phyloP scores from a whole-genome alignment of 2,113 vertebrate species.

The Rutilus rutilus region DNA sequence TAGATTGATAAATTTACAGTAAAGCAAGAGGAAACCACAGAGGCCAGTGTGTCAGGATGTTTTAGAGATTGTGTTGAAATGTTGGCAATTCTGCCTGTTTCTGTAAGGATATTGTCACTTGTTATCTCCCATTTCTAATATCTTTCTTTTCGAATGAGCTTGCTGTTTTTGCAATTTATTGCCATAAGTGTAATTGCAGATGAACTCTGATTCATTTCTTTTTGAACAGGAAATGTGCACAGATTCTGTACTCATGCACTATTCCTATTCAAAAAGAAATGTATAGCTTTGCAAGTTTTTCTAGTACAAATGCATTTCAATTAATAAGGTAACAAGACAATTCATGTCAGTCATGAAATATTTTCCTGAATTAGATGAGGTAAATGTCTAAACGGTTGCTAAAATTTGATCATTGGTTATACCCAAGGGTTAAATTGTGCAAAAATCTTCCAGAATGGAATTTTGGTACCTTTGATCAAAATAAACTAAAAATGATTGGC shows the following conservation, averaged over 20 bases:
- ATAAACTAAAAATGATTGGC: neutral
- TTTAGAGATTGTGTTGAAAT: conserved; percentile 11
- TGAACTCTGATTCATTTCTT: too few relatives aligned
- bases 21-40: neutral
- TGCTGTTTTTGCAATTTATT: neutral
- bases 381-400: neutral
- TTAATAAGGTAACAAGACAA: neutral
- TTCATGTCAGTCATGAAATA: neutral
- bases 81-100: neutral
- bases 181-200: too few relatives aligned
- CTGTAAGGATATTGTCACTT: conserved; percentile 13
- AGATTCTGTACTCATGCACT: neutral
- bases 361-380: neutral
- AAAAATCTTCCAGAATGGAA: neutral
- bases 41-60: neutral
- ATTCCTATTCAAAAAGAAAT: too few relatives aligned
- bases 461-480: neutral
- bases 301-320: neutral
- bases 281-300: neutral
- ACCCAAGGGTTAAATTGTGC: neutral
- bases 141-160: neutral
- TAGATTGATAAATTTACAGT: conserved; percentile 8
- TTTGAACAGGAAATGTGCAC: neutral
- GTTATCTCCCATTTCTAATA: neutral
- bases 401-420: neutral